phyloP scores from a whole-genome alignment of 2,113 vertebrate species.

The Ranitomeya variabilis region DNA sequence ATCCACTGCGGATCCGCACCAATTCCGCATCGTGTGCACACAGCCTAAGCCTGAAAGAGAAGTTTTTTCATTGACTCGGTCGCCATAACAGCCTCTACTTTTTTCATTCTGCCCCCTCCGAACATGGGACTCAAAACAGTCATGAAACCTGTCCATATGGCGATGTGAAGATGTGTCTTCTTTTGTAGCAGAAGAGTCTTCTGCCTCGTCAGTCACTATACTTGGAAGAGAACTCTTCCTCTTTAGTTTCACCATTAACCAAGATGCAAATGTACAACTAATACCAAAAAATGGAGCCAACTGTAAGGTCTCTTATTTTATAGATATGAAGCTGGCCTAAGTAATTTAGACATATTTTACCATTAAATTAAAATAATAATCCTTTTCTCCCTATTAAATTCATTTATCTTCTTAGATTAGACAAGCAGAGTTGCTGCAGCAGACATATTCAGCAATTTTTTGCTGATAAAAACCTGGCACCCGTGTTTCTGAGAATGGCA shows the following conservation, averaged over 20 bases:
- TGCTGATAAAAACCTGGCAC: constrained; percentile 46
- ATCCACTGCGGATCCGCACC: too few relatives aligned
- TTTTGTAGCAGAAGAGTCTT: background rate
- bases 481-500: constrained; percentile 12
- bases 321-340: background rate
- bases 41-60: too few relatives aligned
- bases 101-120: too few relatives aligned
- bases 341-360: constrained; percentile 19
- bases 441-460: constrained; percentile 47
- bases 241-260: background rate
- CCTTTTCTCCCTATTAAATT: background rate
- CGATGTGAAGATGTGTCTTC: background rate
- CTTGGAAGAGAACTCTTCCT: background rate
- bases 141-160: too few relatives aligned
- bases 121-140: too few relatives aligned
- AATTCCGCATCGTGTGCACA: too few relatives aligned
- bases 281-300: background rate
- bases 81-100: too few relatives aligned
- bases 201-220: background rate
- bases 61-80: too few relatives aligned
- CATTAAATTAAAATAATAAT: constrained; percentile 45
- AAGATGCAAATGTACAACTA: background rate
- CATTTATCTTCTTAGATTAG: constrained; percentile 32
- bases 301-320: background rate
- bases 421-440: constrained; percentile 30